Percentiles rank a stretch among this genome's conserved stretches.
phyloP scores from a whole-genome alignment of 1,140 invertebrate genomes.

The Anthonomus grandis region DNA sequence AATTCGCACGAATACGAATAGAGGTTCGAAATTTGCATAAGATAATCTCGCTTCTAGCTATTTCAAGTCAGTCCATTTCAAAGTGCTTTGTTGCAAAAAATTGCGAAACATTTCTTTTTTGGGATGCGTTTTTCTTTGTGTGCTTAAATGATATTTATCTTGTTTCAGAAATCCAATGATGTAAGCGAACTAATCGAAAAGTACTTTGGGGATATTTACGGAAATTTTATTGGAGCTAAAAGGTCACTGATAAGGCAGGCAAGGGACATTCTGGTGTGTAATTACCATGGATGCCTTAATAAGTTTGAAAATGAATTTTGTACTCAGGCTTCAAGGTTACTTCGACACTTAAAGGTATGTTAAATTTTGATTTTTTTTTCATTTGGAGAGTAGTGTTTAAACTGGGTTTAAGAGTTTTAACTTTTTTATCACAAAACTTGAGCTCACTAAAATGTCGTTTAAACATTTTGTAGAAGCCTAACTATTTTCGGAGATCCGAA shows the following conservation, averaged over 20 bases:
- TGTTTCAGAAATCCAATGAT: slow-evolving; percentile 52
- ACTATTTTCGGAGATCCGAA: no score
- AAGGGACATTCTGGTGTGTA: slow-evolving; percentile 62
- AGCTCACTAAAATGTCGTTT: no score
- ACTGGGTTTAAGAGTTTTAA: no score
- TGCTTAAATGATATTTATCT: slow-evolving; percentile 13
- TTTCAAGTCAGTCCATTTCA: slow-evolving; percentile 15
- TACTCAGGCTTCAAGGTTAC: slow-evolving; percentile 57
- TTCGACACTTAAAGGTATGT: slow-evolving; percentile 45
- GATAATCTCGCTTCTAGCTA: slow-evolving; percentile 12
- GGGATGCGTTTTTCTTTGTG: background rate
- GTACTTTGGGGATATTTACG: slow-evolving; percentile 60
- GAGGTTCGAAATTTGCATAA: slow-evolving; percentile 13
- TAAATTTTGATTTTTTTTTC: background rate
- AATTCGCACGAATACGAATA: slow-evolving; percentile 18
- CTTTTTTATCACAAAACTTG: no score
- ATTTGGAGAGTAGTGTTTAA: no score
- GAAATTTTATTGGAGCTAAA: slow-evolving; percentile 56
- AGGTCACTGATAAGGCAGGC: slow-evolving; percentile 63
- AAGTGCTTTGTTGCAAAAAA: slow-evolving; percentile 10
- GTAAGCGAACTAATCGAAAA: slow-evolving; percentile 59
- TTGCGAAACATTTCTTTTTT: background rate
- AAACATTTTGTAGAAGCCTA: no score
- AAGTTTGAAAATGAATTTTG: slow-evolving; percentile 63
- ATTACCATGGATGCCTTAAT: slow-evolving; percentile 60